Evolutionary conservation across 2,797 vertebrate species (phyloP).

Genomic region (Pseudochromis fuscus): DNA sequence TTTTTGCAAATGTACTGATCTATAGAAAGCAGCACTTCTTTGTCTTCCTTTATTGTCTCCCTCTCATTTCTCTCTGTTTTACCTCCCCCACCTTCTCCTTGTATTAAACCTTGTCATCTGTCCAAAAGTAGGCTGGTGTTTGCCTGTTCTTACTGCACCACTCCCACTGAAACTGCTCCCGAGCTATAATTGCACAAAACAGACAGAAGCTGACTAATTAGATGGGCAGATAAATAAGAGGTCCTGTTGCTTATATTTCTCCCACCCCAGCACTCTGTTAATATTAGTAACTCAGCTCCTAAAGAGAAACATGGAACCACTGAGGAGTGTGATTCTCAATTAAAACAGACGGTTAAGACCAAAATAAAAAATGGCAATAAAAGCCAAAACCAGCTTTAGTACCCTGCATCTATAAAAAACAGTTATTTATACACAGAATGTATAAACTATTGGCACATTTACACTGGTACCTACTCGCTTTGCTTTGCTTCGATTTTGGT

Average conservation of each 20-base stretch:
- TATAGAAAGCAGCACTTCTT: constrained; percentile 13
- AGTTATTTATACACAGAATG: too few species aligned
- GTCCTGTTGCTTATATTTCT: constrained; percentile 16
- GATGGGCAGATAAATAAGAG: constrained; percentile 46
- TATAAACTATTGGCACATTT: too few species aligned
- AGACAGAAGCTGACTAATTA: constrained; percentile 53
- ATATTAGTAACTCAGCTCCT: constrained; percentile 1
- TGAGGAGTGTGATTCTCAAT: constrained; percentile 27
- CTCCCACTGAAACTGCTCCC: constrained; percentile 25
- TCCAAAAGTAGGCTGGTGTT: constrained; percentile 29
- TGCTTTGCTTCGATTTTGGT: too few species aligned
- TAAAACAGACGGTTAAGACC: constrained; percentile 2
- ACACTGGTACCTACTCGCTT: too few species aligned
- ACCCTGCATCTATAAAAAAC: background rate
- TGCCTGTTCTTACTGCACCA: constrained; percentile 14
- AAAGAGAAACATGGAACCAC: constrained; percentile 16
- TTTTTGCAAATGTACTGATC: constrained; percentile 4
- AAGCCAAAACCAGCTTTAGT: constrained; percentile 2
- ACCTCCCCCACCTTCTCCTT: background rate
- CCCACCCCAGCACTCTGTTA: constrained; percentile 22
- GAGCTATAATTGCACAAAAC: constrained; percentile 35
- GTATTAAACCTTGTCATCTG: constrained; percentile 15
- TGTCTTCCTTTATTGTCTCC: constrained; percentile 2
- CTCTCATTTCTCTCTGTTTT: constrained; percentile 1
- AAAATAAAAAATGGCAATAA: constrained; percentile 13